Base-by-base conservation (phyloP, 2,113 vertebrate species). In the Podarcis cretensis region DNA sequence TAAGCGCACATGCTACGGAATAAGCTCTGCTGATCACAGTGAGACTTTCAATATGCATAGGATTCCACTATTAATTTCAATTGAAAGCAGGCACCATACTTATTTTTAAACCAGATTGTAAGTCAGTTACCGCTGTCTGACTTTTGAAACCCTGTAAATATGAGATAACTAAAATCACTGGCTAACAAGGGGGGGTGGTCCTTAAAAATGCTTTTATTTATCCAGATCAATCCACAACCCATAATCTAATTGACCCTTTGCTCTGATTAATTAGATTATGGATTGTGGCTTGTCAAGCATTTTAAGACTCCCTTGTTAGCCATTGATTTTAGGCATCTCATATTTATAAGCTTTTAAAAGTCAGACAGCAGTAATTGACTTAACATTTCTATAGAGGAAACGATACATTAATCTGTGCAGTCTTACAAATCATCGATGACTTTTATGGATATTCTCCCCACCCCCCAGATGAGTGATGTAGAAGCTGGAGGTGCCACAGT, bases 401-500 rank as follows among this genome's bases (percentile, higher is more conserved):
- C 66, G 18, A 66, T 23, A 6, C 40, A 13, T 43, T 43, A n/a
- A 75, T 74, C 85, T 27, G 18, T 74, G 57, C 87, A 75, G 1
- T 1, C 25, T 3, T 25, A 25, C 5, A 0, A 0, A 0, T 73
- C 54, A 14, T 85, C 48, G 90, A 6, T 81, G 48, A 57, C 30
- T 57, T 35, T 13, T 86, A 27, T 89, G 2, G 88, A 23, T 4
- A 85, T 76, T 65, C 2, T 91, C 96, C 75, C 37, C 6, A 88
- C 95, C 94, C 93, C 86, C 65, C 95, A 99, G 99, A 99, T 99
- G 99, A 99, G 97, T 68, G 98, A 99, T 79, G 99, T 99, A 3
- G 97, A 98, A 96, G 98, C 99, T 63, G 99, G 99, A 87, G 99
- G 99, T 78, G 98, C 99, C 23, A 99, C 99, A 0, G 99, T 99